Evolutionary conservation across 2,888 invertebrate species (phyloP), one percentile per base, ranked within the genome.

Genomic region (Nymphalis urticae): DNA sequence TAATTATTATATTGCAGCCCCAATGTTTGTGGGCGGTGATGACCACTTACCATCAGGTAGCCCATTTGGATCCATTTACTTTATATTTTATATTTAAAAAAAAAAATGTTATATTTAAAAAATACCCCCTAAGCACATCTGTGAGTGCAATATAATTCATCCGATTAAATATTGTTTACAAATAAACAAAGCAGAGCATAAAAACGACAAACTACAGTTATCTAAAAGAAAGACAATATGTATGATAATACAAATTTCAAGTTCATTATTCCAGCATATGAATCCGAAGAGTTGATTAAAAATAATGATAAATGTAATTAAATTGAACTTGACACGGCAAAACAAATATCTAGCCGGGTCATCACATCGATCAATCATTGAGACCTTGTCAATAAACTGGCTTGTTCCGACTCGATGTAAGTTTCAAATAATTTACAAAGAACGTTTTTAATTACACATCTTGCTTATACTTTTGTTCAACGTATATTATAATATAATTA

Each of bases 341-440:
- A 82, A 84, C 84, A 84, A 87, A 82, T 84, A 83, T 83, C 80
- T 76, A 79, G 78, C 78, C 77, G 85, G 89, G 88, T 87, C 88
- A 87, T 82, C 80, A 75, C 72, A 74, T 76, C 83, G 75, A 89
- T 89, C 87, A 89, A 88, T 89, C 89, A 87, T 50, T 48, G 42
- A 71, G 79, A 76, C 87, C 89, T 88, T 87, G 86, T 76, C 72
- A 70, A 75, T 79, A 73, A 36, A 56, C 54, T 66, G 71, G 75
- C 78, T 74, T 75, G 74, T 74, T 77, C 77, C 77, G 70, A 75
- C 70, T 75, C 68, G 66, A 65, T 75, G 71, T 70, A 60, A 70
- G 76, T 76, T 79, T 77, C 69, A 66, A 75, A 74, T 75, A 75
- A 66, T 73, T 70, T 70, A 51, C 56, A 58, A 66, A 71, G 60